phyloP scores from a whole-genome alignment of 2,888 invertebrate species.

The Orthonychiurus folsomi region DNA sequence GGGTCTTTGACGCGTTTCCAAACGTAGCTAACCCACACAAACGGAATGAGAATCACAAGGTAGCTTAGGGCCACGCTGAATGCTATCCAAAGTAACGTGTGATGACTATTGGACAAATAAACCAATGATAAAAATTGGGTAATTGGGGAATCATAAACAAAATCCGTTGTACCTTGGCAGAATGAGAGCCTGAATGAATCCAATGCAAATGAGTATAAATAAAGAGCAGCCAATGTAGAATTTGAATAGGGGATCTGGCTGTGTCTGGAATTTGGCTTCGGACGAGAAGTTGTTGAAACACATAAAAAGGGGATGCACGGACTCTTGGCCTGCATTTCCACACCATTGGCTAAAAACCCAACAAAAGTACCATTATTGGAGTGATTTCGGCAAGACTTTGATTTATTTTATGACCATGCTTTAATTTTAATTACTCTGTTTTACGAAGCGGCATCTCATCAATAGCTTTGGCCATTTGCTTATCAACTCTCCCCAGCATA shows the following conservation, averaged over 20 bases:
- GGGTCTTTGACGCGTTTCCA: slow-evolving; percentile 53
- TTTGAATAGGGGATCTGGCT: slow-evolving; percentile 75
- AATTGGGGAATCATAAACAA: too few relatives aligned
- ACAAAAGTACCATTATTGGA: slow-evolving; percentile 17
- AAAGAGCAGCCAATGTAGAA: slow-evolving; percentile 61
- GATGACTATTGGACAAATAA: slow-evolving; percentile 22
- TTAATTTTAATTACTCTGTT: slow-evolving; percentile 55
- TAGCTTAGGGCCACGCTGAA: slow-evolving; percentile 42
- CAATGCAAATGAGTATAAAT: slow-evolving; percentile 52
- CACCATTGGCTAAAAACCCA: slow-evolving; percentile 63
- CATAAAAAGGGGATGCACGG: neutral
- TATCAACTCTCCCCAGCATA: slow-evolving; percentile 50
- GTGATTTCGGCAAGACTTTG: too few relatives aligned
- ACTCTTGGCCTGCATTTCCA: slow-evolving; percentile 43
- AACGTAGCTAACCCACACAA: slow-evolving; percentile 67
- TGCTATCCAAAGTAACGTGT: slow-evolving; percentile 35
- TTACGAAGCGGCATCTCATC: slow-evolving; percentile 76
- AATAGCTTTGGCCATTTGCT: slow-evolving; percentile 69
- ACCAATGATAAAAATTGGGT: neutral
- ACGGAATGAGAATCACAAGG: slow-evolving; percentile 55
- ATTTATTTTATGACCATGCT: slow-evolving; percentile 11
- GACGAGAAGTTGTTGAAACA: slow-evolving; percentile 43
- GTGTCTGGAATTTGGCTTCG: slow-evolving; percentile 63
- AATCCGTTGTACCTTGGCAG: slow-evolving; percentile 42
- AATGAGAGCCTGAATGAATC: slow-evolving; percentile 56